These are phyloP conservation scores for Philereme transversata DNA, from an alignment of 2,888 invertebrate genomes.

Conservation along the genomic window DNA sequence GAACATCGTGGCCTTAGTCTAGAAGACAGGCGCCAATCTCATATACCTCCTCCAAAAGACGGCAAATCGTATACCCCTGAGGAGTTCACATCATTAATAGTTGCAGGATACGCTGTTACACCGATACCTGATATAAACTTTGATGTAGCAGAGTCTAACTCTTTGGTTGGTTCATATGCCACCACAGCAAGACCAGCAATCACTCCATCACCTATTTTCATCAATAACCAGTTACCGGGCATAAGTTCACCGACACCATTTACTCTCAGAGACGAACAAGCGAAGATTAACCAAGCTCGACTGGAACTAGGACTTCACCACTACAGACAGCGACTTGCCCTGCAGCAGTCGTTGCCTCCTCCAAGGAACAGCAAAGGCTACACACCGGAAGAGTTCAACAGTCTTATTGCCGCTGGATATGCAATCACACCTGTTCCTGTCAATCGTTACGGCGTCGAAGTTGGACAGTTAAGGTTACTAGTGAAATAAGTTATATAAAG, in stretches of 20 bases:
- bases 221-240: conserved; percentile 23
- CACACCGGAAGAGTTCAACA: conserved; percentile 45
- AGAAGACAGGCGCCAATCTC: conserved; percentile 34
- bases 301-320: conserved; percentile 31
- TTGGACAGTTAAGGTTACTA: conserved; percentile 35
- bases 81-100: conserved; percentile 37
- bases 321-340: conserved; percentile 32
- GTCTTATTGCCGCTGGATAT: conserved; percentile 44
- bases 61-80: conserved; percentile 40
- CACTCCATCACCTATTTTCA: conserved; percentile 11
- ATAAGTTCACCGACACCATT: conserved; percentile 29
- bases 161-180: conserved; percentile 5
- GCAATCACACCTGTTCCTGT: conserved; percentile 45
- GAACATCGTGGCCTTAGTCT: conserved; percentile 34
- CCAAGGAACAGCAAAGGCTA: conserved; percentile 45
- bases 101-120: conserved; percentile 37
- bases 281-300: conserved; percentile 33
- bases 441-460: conserved; percentile 28
- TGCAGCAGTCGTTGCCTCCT: conserved; percentile 40
- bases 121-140: conserved; percentile 33
- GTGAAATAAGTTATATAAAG: conserved; percentile 27
- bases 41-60: conserved; percentile 36
- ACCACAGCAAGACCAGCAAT: conserved; percentile 16
- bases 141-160: conserved; percentile 12
- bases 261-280: conserved; percentile 24